Base-by-base conservation (phyloP, 1,140 invertebrate species). In the Musca vetustissima region DNA sequence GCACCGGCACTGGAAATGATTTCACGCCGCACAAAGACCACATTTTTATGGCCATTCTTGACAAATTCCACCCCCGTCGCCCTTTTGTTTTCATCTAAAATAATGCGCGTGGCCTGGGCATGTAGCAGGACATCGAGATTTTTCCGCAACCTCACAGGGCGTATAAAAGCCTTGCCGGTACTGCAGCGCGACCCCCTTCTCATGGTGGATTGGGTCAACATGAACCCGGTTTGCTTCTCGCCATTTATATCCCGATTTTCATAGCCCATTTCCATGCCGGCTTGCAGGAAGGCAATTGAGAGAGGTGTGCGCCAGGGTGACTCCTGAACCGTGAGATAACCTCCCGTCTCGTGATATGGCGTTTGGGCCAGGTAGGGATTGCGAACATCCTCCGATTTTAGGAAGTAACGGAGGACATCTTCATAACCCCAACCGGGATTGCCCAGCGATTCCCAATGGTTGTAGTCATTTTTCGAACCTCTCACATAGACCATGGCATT, bases 401-500 rank as follows among this genome's bases (percentile, higher is more conserved):
- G 84, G 76, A 97, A 97, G 76, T 96, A 97, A 1, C 92, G 93
- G 19, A 96, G 83, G 1, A 96, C 91, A 65, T 93, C 89, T 11
- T 92, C 86, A 81, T 95, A 98, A 2, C 90, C 91, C 97, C 97
- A 98, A 2, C 95, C 94, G 0, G 85, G 83, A 72, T 97, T 97
- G 0, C 96, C 97, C 55, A 92, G 83, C 7, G 83, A 83, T 15
- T 91, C 91, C 97, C 97, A 98, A 9, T 91, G 85, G 78, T 99
- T 94, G 83, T 96, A 99, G 78, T 99, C 97, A 52, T 87, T 87
- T 57, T 86, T 89, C 77, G 98, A 97, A 22, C 97, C 97, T 50
- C 97, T 88, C 0, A 97, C 91, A 83, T 98, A 98, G 8, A 97
- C 88, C 93, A 95, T 94, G 1, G 95, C 95, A 82, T 98, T 98